Conservation (phyloP, 2,797 vertebrate genomes). For the Crypturellus tataupa region DNA sequence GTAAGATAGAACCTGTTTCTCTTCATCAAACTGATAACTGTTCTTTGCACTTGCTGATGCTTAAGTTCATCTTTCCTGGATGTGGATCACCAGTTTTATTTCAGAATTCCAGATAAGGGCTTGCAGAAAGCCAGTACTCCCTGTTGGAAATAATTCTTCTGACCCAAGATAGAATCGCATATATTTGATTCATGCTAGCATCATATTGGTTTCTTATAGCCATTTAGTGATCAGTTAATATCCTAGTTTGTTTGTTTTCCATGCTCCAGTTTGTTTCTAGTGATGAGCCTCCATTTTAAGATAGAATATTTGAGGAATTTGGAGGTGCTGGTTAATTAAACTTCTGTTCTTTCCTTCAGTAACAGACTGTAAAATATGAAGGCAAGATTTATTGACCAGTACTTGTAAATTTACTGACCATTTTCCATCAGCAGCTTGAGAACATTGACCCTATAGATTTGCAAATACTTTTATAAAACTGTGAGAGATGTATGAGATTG, state of each 20-base stretch:
- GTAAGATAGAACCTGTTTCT: neutral
- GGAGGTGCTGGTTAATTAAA: neutral
- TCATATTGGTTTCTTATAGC: neutral
- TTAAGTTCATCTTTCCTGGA: neutral
- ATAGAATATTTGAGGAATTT: neutral
- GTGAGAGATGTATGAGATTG: neutral
- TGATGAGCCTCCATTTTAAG: neutral
- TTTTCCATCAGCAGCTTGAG: neutral
- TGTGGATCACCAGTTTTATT: neutral
- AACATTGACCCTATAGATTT: neutral
- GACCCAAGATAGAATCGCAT: fast-evolving
- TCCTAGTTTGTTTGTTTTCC: neutral
- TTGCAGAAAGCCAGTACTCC: neutral
- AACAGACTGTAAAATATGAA: neutral
- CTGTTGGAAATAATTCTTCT: neutral
- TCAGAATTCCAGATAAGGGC: neutral
- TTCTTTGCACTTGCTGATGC: neutral
- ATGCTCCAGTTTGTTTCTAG: neutral
- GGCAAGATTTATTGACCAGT: neutral
- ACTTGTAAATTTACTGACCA: neutral
- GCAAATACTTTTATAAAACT: neutral
- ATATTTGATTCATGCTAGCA: neutral
- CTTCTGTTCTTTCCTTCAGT: neutral
- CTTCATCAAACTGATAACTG: neutral
- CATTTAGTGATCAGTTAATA: neutral